These are phyloP conservation scores for Ypsolopha sequella DNA, from an alignment of 2,888 invertebrate genomes.

Conservation along the genomic window DNA sequence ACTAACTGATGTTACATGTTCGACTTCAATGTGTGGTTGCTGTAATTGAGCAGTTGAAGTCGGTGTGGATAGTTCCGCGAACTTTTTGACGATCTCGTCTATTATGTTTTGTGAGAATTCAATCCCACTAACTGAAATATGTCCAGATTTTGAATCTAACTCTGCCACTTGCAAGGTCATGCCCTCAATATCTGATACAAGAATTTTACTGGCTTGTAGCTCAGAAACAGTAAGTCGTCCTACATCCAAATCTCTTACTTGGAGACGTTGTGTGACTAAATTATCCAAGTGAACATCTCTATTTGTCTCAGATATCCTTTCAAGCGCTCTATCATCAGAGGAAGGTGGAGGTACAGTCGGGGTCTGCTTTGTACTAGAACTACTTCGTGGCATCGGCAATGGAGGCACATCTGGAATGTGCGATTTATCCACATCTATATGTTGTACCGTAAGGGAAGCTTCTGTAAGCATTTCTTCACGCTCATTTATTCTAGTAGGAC, in stretches of 20 bases:
- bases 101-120: constrained; percentile 78
- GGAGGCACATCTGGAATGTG: constrained; percentile 56
- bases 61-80: constrained; percentile 53
- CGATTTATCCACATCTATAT: constrained; percentile 68
- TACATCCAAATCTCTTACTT: constrained; percentile 82
- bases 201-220: constrained; percentile 82
- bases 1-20: constrained; percentile 30
- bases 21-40: constrained; percentile 15
- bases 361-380: constrained; percentile 18
- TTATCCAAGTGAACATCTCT: constrained; percentile 56
- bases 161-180: constrained; percentile 79
- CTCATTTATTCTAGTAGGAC: constrained; percentile 71
- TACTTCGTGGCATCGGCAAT: constrained; percentile 41
- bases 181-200: constrained; percentile 86
- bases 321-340: constrained; percentile 35
- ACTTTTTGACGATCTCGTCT: constrained; percentile 73
- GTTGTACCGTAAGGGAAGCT: constrained; percentile 76
- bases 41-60: constrained; percentile 16
- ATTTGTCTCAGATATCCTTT: constrained; percentile 37
- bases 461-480: constrained; percentile 74
- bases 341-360: constrained; percentile 20
- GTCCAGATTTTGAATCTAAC: constrained; percentile 77
- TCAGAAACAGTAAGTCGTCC: constrained; percentile 83
- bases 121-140: constrained; percentile 75
- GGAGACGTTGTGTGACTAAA: constrained; percentile 73